Percentiles rank a stretch among this genome's conserved stretches.
These are phyloP conservation scores for Garra rufa DNA, from an alignment of 2,113 vertebrate genomes.

Conservation along the genomic window DNA sequence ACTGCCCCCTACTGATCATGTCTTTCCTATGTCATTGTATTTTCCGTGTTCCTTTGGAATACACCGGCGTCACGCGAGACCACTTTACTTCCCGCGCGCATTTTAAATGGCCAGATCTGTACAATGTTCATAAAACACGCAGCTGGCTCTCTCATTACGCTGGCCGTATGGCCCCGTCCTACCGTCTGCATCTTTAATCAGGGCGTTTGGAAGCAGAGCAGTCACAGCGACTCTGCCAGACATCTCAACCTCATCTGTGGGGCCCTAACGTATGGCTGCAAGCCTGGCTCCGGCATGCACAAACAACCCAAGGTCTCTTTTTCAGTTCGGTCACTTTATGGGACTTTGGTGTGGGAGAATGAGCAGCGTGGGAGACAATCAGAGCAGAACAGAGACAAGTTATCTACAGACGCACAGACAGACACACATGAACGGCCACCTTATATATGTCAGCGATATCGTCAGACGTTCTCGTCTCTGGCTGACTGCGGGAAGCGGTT, in stretches of 20 bases:
- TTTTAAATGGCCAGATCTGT: too few relatives aligned
- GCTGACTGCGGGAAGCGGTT: conserved; percentile 42
- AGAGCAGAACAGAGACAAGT: conserved; percentile 38
- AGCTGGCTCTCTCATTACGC: conserved; percentile 64
- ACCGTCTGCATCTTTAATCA: conserved; percentile 47
- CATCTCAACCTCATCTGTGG: conserved; percentile 32
- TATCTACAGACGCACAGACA: conserved; percentile 46
- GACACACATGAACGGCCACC: conserved; percentile 42
- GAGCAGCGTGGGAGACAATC: conserved; percentile 20
- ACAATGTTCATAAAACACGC: conserved; percentile 63
- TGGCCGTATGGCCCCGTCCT: background rate
- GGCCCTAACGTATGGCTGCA: conserved; percentile 50
- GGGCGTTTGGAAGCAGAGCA: conserved; percentile 31
- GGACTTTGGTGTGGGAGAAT: conserved; percentile 28
- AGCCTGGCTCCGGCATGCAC: background rate
- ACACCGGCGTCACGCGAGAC: too few relatives aligned
- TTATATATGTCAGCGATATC: conserved; percentile 37
- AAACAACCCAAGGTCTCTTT: background rate
- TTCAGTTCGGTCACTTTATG: conserved; percentile 30
- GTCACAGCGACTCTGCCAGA: background rate
- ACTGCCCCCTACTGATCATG: too few relatives aligned
- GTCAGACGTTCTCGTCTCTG: conserved; percentile 60
- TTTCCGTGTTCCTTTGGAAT: too few relatives aligned
- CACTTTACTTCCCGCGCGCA: too few relatives aligned
- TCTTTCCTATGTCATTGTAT: too few relatives aligned